Percentiles rank a stretch among this genome's conserved stretches.
Evolutionary conservation across 2,113 vertebrate species (phyloP).

Genomic region (Trachemys scripta): DNA sequence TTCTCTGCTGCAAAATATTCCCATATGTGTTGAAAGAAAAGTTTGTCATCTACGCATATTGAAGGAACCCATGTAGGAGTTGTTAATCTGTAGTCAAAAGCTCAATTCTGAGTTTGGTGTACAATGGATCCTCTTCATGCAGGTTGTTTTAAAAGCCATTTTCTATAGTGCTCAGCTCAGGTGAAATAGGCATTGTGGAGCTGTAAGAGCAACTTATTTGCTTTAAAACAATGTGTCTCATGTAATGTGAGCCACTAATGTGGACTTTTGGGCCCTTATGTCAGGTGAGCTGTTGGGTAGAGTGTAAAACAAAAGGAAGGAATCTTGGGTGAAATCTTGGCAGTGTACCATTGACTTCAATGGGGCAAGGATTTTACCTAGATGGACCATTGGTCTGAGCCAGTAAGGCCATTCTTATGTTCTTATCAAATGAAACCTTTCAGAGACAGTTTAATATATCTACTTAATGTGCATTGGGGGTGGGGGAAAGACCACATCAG

Average conservation of each 20-base stretch:
- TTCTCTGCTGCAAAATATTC: neutral
- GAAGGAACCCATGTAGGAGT: neutral
- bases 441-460: neutral
- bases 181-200: fast-evolving
- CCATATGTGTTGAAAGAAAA: neutral
- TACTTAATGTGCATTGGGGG: neutral
- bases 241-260: neutral
- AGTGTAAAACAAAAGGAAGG: neutral
- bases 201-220: neutral
- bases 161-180: neutral
- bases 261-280: neutral
- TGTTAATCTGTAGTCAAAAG: neutral
- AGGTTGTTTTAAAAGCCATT: neutral
- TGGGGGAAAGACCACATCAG: neutral
- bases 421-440: neutral
- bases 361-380: neutral
- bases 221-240: neutral
- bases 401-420: too few relatives aligned
- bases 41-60: neutral
- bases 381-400: too few relatives aligned
- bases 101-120: neutral
- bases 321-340: neutral
- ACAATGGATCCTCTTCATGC: neutral
- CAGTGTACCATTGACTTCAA: neutral
- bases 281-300: neutral